phyloP scores from a whole-genome alignment of 2,113 vertebrate species.

The Petaurus breviceps region DNA sequence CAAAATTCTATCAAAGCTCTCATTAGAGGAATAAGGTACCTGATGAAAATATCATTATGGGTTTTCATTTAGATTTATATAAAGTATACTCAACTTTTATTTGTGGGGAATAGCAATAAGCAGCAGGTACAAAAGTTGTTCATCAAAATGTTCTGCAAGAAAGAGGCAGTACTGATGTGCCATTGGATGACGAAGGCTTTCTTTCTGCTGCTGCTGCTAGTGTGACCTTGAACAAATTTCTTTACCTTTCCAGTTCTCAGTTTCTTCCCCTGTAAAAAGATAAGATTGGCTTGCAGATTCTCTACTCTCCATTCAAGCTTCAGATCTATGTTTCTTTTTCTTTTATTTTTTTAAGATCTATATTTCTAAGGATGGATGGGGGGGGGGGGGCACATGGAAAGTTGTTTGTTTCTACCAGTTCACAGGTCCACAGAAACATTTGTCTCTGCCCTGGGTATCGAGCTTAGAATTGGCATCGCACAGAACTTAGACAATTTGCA shows the following conservation, averaged over 20 bases:
- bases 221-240: slow-evolving; percentile 22
- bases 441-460: slow-evolving; percentile 44
- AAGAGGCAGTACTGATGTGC: background rate
- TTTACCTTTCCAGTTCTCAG: slow-evolving; percentile 13
- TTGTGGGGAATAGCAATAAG: background rate
- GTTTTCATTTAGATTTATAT: background rate
- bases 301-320: background rate
- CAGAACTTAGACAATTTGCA: slow-evolving; percentile 61
- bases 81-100: background rate
- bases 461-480: slow-evolving; percentile 64
- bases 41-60: background rate
- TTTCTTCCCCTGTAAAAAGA: background rate
- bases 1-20: background rate
- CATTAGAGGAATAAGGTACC: background rate
- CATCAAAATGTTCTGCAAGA: background rate
- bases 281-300: no score
- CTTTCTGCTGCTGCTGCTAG: background rate
- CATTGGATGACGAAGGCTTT: background rate
- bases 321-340: background rate
- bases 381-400: background rate
- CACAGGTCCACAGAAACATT: background rate
- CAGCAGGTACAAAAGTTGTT: background rate
- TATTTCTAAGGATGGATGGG: background rate
- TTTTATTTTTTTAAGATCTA: background rate
- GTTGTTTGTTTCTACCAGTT: background rate